Conservation (phyloP, 1,140 invertebrate genomes). For the Triops cancriformis region DNA sequence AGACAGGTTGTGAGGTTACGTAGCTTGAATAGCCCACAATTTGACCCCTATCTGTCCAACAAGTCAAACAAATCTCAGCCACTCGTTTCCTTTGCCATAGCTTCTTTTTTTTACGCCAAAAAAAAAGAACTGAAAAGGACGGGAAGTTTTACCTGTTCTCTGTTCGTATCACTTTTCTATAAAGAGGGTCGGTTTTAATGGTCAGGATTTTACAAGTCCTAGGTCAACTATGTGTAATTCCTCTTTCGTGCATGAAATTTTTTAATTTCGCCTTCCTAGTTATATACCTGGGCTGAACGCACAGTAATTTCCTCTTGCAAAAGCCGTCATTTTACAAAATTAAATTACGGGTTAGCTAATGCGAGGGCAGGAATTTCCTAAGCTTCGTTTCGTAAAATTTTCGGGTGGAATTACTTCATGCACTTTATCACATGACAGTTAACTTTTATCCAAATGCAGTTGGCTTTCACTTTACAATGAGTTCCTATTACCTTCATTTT, state of each 20-base stretch:
- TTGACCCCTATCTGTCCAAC: conserved; percentile 9
- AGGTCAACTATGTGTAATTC: not conserved
- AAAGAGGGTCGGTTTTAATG: not conserved
- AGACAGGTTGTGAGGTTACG: not conserved
- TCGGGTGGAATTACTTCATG: too few relatives aligned
- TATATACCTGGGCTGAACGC: not conserved
- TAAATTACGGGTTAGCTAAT: not conserved
- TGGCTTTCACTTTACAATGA: too few relatives aligned
- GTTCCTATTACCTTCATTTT: too few relatives aligned
- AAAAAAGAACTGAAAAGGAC: not conserved
- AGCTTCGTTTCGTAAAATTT: too few relatives aligned
- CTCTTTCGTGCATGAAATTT: not conserved
- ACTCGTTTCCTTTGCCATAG: not conserved
- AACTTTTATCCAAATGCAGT: too few relatives aligned
- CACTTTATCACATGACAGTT: too few relatives aligned
- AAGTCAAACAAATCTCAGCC: conserved; percentile 1
- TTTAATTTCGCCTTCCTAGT: not conserved
- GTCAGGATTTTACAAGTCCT: not conserved
- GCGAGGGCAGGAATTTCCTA: too few relatives aligned
- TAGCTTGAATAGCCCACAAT: not conserved
- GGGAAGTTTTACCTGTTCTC: not conserved
- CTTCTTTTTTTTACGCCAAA: not conserved
- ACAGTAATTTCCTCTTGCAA: not conserved
- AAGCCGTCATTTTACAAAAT: not conserved
- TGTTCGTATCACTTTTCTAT: not conserved